phyloP scores from a whole-genome alignment of 2,888 invertebrate genomes.

The Mechanitis mazaeus region DNA sequence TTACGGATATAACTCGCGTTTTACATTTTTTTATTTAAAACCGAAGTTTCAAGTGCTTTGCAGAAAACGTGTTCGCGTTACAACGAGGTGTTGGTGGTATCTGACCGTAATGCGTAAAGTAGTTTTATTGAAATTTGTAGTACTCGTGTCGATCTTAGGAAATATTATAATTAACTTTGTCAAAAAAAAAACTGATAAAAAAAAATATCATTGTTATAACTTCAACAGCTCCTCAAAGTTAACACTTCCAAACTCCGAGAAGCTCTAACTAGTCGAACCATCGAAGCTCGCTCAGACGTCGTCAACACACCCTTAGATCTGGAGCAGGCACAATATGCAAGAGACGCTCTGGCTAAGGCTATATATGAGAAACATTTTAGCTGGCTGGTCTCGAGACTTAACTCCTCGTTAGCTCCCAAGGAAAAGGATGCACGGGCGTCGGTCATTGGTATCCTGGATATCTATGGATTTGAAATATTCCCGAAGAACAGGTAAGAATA shows the following conservation, averaged over 20 bases:
- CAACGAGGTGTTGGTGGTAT: too few species aligned
- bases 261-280: slow-evolving; percentile 89
- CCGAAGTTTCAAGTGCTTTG: too few species aligned
- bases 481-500: slow-evolving; percentile 84
- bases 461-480: slow-evolving; percentile 97
- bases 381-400: slow-evolving; percentile 90
- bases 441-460: slow-evolving; percentile 93
- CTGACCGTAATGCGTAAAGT: too few species aligned
- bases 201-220: background rate
- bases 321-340: slow-evolving; percentile 89
- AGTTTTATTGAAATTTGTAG: too few species aligned
- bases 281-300: slow-evolving; percentile 89
- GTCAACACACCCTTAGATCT: slow-evolving; percentile 87
- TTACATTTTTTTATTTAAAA: too few species aligned
- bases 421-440: slow-evolving; percentile 75
- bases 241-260: slow-evolving; percentile 79
- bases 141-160: too few species aligned
- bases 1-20: too few species aligned
- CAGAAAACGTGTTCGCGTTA: too few species aligned
- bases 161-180: background rate
- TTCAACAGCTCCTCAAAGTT: slow-evolving; percentile 83
- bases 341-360: slow-evolving; percentile 94
- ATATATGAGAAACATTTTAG: slow-evolving; percentile 93
- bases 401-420: slow-evolving; percentile 82
- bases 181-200: slow-evolving; percentile 4